phyloP scores from a whole-genome alignment of 2,888 invertebrate genomes.

The Caenorhabditis becei region DNA sequence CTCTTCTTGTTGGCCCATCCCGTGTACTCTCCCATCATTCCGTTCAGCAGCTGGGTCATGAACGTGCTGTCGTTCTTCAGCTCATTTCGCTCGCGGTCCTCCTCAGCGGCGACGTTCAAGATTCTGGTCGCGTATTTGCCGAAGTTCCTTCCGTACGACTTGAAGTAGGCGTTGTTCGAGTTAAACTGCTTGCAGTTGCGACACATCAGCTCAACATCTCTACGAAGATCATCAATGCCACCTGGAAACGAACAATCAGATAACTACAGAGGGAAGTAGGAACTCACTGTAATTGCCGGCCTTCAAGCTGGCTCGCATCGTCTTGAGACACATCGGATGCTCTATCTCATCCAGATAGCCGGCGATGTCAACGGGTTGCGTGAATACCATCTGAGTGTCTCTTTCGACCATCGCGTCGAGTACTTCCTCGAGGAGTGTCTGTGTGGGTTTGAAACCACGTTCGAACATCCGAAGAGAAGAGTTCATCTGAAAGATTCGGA shows the following conservation, averaged over 20 bases:
- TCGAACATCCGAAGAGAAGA: slow-evolving; percentile 5
- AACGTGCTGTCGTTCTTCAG: slow-evolving; percentile 7
- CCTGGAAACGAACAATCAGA: neutral
- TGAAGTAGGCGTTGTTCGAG: slow-evolving; percentile 83
- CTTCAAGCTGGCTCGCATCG: neutral
- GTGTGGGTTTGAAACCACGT: slow-evolving; percentile 9
- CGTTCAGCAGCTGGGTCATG: slow-evolving; percentile 7
- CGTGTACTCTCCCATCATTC: slow-evolving; percentile 11
- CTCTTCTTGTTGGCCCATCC: slow-evolving; percentile 7
- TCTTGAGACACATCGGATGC: slow-evolving; percentile 89
- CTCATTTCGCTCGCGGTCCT: slow-evolving; percentile 10
- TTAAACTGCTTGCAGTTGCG: slow-evolving; percentile 96
- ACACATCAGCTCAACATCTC: slow-evolving; percentile 96
- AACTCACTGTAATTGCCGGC: slow-evolving; percentile 15
- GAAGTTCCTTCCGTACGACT: slow-evolving; percentile 67
- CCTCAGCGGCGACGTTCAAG: slow-evolving; percentile 6
- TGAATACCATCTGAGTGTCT: slow-evolving; percentile 65
- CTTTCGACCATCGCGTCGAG: slow-evolving; percentile 1
- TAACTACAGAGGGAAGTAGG: neutral
- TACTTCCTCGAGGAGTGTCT: neutral
- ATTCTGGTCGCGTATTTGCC: slow-evolving; percentile 20
- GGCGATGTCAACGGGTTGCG: slow-evolving; percentile 83
- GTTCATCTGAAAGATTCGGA: slow-evolving; percentile 8
- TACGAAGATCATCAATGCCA: slow-evolving; percentile 87
- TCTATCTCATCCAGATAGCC: slow-evolving; percentile 92